Percentiles rank a stretch among this genome's conserved stretches.
These are phyloP conservation scores for Ditula angustiorana DNA, from an alignment of 2,888 invertebrate genomes.

Conservation along the genomic window DNA sequence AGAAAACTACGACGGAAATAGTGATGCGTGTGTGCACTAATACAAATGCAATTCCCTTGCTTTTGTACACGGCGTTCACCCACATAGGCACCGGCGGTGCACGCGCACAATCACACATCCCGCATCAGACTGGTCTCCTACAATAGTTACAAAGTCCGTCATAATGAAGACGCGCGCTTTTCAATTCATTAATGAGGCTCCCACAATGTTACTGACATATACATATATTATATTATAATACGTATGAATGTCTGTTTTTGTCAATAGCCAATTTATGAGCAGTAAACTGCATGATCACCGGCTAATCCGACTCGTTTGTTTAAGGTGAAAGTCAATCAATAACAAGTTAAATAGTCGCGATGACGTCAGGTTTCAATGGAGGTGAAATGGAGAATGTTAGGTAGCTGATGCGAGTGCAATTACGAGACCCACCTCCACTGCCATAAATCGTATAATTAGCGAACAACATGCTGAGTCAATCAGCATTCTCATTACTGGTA, in stretches of 20 bases:
- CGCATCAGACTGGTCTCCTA: slow-evolving; percentile 71
- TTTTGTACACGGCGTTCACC: slow-evolving; percentile 49
- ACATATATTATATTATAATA: slow-evolving; percentile 50
- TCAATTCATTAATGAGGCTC: slow-evolving; percentile 77
- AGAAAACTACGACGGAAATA: slow-evolving; percentile 80
- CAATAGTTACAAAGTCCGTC: slow-evolving; percentile 73
- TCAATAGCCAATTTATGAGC: slow-evolving; percentile 68
- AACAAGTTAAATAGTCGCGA: slow-evolving; percentile 51
- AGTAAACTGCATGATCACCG: slow-evolving; percentile 63
- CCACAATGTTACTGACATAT: slow-evolving; percentile 71
- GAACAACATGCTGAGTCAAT: slow-evolving; percentile 65
- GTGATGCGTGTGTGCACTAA: slow-evolving; percentile 64
- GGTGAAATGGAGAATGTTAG: slow-evolving; percentile 62
- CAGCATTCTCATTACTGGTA: slow-evolving; percentile 67
- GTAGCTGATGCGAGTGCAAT: slow-evolving; percentile 38
- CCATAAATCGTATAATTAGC: slow-evolving; percentile 68
- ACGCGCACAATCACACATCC: slow-evolving; percentile 63
- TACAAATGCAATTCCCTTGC: slow-evolving; percentile 63
- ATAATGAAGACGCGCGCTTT: slow-evolving; percentile 79
- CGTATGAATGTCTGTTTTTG: slow-evolving; percentile 61
- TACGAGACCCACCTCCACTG: slow-evolving; percentile 53
- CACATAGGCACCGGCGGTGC: slow-evolving; percentile 48
- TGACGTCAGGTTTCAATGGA: slow-evolving; percentile 50
- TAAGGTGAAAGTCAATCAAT: slow-evolving; percentile 61
- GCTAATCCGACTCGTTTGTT: slow-evolving; percentile 65